Conservation (phyloP, 1,140 invertebrate genomes). For the Heliconius nattereri region DNA sequence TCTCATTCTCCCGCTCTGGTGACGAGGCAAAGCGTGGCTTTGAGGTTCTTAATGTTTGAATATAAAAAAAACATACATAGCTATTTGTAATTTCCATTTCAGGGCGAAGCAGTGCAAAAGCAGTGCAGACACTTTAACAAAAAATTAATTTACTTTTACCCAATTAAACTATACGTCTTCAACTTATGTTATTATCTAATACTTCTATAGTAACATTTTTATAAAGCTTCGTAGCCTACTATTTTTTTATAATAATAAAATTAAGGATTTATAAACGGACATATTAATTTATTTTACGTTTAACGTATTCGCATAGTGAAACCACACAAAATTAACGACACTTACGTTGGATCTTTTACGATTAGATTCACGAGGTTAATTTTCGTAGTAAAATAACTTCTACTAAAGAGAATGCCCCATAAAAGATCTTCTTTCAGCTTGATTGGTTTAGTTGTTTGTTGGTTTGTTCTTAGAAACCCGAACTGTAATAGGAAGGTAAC, state of each 20-base stretch:
- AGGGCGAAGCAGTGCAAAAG: too few relatives aligned
- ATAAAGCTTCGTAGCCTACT: too few relatives aligned
- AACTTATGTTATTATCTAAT: too few relatives aligned
- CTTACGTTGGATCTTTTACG: constrained; percentile 6
- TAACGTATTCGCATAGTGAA: background rate
- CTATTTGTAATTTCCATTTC: too few relatives aligned
- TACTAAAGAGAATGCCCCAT: constrained; percentile 31
- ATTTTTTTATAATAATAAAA: background rate
- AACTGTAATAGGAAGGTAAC: background rate
- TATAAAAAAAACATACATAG: too few relatives aligned
- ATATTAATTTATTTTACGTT: background rate
- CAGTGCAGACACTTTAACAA: too few relatives aligned
- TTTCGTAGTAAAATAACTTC: constrained; percentile 10
- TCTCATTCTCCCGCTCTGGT: background rate
- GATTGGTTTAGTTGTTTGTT: constrained; percentile 23
- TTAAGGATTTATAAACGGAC: background rate
- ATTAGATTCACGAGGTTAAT: background rate
- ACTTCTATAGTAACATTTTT: too few relatives aligned
- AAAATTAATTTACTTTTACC: too few relatives aligned
- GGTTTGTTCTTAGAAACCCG: background rate
- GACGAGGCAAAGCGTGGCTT: too few relatives aligned
- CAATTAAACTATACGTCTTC: too few relatives aligned
- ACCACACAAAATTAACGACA: background rate
- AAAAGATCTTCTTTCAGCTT: constrained; percentile 26
- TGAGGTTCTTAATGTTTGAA: too few relatives aligned